Percentiles rank a stretch among this genome's conserved stretches.
These are phyloP conservation scores for Procapra przewalskii DNA, from an alignment of 2,113 vertebrate genomes.

Conservation along the genomic window DNA sequence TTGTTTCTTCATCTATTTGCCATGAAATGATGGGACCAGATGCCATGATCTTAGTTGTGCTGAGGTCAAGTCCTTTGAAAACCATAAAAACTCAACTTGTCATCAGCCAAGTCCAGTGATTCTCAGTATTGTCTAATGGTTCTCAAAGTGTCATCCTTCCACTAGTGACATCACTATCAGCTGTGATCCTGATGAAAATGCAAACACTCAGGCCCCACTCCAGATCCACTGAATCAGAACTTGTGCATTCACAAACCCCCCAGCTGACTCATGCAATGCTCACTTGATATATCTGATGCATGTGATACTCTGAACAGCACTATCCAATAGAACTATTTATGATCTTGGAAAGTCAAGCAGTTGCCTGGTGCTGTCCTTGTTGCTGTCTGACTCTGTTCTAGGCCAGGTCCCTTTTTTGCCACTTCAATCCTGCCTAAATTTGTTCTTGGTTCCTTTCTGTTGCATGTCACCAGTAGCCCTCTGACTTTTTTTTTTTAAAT, in stretches of 20 bases:
- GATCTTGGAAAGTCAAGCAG: background rate
- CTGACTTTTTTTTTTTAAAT: background rate
- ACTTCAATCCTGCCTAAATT: background rate
- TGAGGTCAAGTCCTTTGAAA: background rate
- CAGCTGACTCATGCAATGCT: fast-evolving
- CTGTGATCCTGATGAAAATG: background rate
- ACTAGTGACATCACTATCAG: background rate
- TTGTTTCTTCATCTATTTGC: background rate
- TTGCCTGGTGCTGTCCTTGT: background rate
- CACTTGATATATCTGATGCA: background rate
- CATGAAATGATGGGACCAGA: background rate
- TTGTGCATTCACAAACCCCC: no score
- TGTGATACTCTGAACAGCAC: background rate
- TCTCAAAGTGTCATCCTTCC: background rate
- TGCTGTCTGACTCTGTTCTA: background rate
- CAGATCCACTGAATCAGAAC: background rate
- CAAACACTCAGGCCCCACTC: background rate
- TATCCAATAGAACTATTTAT: background rate
- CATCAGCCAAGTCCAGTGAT: background rate
- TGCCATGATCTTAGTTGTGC: background rate
- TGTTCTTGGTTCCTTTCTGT: background rate
- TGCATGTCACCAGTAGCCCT: background rate
- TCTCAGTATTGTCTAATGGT: background rate
- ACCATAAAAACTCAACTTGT: background rate
- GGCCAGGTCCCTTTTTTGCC: background rate